Conservation (phyloP, 2,113 vertebrate species). For the Takifugu bimaculatus region DNA sequence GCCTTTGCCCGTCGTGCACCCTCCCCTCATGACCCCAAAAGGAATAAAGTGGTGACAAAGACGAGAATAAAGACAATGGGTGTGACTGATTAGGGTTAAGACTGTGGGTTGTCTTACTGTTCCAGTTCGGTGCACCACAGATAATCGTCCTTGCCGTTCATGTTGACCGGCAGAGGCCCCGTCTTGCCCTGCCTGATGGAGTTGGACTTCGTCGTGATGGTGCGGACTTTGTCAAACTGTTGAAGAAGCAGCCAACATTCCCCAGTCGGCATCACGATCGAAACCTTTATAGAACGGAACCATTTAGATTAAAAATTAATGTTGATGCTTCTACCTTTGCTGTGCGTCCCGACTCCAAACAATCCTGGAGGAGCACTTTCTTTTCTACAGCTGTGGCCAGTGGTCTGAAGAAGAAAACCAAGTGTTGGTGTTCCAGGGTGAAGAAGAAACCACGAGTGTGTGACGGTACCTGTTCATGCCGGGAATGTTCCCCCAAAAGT, state of each 20-base stretch:
- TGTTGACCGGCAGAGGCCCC: constrained; percentile 80
- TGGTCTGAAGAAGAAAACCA: constrained; percentile 64
- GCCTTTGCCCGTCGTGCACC: too few relatives aligned
- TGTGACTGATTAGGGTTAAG: too few relatives aligned
- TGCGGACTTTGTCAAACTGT: constrained; percentile 86
- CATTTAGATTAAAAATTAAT: too few relatives aligned
- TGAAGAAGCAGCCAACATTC: constrained; percentile 26
- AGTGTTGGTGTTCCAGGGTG: neutral
- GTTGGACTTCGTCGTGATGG: constrained; percentile 86
- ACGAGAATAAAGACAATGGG: too few relatives aligned
- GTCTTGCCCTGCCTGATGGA: constrained; percentile 83
- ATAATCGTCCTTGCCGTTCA: constrained; percentile 87
- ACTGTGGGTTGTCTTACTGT: constrained; percentile 67
- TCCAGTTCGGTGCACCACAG: constrained; percentile 89
- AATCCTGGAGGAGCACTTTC: constrained; percentile 82
- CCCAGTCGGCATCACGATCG: too few relatives aligned
- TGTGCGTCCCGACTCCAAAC: constrained; percentile 80
- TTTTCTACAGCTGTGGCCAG: constrained; percentile 73
- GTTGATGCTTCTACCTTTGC: constrained; percentile 75
- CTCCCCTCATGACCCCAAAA: too few relatives aligned
- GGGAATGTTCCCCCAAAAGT: constrained; percentile 95
- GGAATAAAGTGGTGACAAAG: too few relatives aligned
- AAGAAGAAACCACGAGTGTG: neutral
- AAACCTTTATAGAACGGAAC: neutral
- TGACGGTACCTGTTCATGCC: constrained; percentile 88